Evolutionary conservation across 1,140 invertebrate species (phyloP), one percentile per base, ranked within the genome.

Genomic region (Physella acuta): DNA sequence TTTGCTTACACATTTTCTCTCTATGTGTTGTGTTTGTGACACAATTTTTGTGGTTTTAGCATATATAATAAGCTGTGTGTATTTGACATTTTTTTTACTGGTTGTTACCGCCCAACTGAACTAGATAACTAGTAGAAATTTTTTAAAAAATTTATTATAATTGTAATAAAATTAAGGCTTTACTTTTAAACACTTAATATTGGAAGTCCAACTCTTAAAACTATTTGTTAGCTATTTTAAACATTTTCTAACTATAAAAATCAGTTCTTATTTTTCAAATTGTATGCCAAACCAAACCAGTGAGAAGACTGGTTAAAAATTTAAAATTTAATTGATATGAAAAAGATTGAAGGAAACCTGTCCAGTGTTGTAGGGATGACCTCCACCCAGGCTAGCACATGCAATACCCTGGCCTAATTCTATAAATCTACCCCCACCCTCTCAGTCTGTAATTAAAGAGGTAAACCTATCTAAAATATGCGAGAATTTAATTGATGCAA

Each of bases 1-100:
- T 39, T 39, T 39, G 59, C 20, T 39, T 61, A 61, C 59, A 61
- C 36, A 44, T 24, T n/a, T 14, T 44, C 36, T 34, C 3, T 61
- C 26, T 44, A 5, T 61, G 33, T 61, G 59, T 28, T 36, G 14
- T 11, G 5, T 37, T 39, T 44, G 34, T 61, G 59, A 61, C 59
- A 61, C 56, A n/a, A 3, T 36, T 34, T 31, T 59, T 4, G 3
- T 55, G 11, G 28, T 34, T 34, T 17, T 16, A 5, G 24, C 11
- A 16, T 14, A 26, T 5, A 24, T 16, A 24, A 24, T 44, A 44
- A 44, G 8, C 8, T 11, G 39, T 11, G 39, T 11, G 39, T 20
- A 8, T 20, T 11, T 8, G 39, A 8, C 8, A 44, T 20, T 44
- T 20, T 44, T 8, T 20, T 20, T 44, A 44, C 39, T 11, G 20